Percentiles rank a stretch among this genome's conserved stretches.
phyloP scores from a whole-genome alignment of 2,888 invertebrate species.

The Lycocerus yunnanus region DNA sequence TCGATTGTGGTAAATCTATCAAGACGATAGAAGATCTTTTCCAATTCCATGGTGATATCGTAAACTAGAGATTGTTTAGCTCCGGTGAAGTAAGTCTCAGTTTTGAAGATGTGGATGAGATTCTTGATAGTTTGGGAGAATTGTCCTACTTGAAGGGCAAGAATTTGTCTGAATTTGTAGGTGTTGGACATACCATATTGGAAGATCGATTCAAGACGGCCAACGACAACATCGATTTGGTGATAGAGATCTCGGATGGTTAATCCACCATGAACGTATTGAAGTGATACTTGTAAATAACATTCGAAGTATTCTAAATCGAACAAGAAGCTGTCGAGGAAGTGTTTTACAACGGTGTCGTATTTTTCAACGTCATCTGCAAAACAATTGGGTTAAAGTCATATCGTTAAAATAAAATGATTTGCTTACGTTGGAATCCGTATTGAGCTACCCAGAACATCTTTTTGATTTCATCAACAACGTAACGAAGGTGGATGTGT shows the following conservation, averaged over 20 bases:
- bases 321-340: conserved; percentile 7
- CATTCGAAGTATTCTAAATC: conserved; percentile 13
- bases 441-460: neutral
- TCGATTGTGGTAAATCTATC: neutral
- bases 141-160: conserved; percentile 20
- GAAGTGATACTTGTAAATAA: conserved; percentile 10
- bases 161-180: conserved; percentile 1
- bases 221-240: conserved; percentile 10
- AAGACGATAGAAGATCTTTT: conserved; percentile 1
- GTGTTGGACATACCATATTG: conserved; percentile 1
- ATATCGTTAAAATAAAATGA: neutral
- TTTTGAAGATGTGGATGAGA: conserved; percentile 8
- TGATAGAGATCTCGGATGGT: neutral
- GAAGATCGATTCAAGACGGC: conserved; percentile 2
- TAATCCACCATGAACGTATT: conserved; percentile 7
- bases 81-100: conserved; percentile 5
- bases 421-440: neutral
- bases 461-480: neutral
- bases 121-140: conserved; percentile 19
- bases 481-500: neutral
- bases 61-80: neutral
- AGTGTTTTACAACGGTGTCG: neutral
- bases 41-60: neutral
- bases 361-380: neutral
- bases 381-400: neutral